Base-by-base conservation (phyloP, 2,888 invertebrate species). In the Cantharis lateralis region DNA sequence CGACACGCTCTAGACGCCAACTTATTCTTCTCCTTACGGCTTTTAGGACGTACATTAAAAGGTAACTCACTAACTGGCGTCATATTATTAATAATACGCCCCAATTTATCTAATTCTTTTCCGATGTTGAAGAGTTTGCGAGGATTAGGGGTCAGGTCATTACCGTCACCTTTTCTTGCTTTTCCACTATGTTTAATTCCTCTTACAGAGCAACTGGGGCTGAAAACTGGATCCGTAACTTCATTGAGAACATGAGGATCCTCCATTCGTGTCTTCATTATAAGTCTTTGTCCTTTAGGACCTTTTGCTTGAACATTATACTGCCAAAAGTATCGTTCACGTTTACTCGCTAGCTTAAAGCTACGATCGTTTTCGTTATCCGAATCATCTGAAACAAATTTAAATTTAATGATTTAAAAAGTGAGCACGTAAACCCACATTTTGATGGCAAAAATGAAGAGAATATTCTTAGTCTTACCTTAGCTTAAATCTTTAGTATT, bases 281-380 rank as follows among this genome's bases (percentile, higher is more conserved):
- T 93, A 79, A 97, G 90, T 80, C 97, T 91, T 87, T 97, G 96
- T 63, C 98, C 98, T 89, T 99, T 98, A 5, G 98, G 98, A 1
- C 99, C 98, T 89, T 99, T 98, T 1, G 98, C 96, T 89, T 98
- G 98, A 0, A 98, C 97, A 90, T 99, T 99, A 88, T 99, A 99
- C 88, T 98, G 98, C 98, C 99, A 99, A 88, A 99, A 98, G 89
- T 92, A 98, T 78, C 94, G 91, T 85, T 97, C 96, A 82, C 94
- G 95, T 87, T 95, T 96, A 72, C 81, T 81, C 32, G 77, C 74
- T 13, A 81, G 79, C n/a, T 79, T 48, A 70, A 85, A 86, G 71
- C 87, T 91, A 76, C 90, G 88, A 61, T 90, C 89, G 78, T 93
- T 93, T 81, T 93, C 91, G 71, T 89, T 92, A 85, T 93, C 93